Conservation (phyloP, 2,888 invertebrate genomes). For the Ophion slaviceki region DNA sequence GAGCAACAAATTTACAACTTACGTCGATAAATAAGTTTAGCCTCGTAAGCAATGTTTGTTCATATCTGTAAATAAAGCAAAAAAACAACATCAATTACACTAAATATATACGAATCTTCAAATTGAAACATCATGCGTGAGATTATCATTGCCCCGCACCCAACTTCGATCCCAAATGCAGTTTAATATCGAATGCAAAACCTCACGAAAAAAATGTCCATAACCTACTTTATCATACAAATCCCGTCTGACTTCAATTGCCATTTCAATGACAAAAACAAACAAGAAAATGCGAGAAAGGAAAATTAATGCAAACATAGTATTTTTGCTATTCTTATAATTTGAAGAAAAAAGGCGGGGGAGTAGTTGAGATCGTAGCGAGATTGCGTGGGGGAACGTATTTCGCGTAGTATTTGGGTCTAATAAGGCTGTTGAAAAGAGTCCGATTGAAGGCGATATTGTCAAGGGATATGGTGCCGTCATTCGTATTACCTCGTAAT, state of each 20-base stretch:
- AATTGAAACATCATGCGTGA: slow-evolving; percentile 32
- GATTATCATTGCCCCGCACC: background rate
- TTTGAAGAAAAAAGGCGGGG: background rate
- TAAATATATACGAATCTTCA: slow-evolving; percentile 73
- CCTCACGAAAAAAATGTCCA: too few relatives aligned
- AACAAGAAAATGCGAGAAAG: background rate
- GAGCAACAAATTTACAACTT: slow-evolving; percentile 41
- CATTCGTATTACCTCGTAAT: slow-evolving; percentile 74
- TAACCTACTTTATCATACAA: too few relatives aligned
- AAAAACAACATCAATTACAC: slow-evolving; percentile 66
- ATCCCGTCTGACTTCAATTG: background rate
- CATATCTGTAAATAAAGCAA: slow-evolving; percentile 66
- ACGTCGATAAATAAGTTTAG: slow-evolving; percentile 35
- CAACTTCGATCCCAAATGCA: background rate
- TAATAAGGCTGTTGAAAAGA: slow-evolving; percentile 54
- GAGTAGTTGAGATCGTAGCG: background rate
- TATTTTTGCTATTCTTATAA: background rate
- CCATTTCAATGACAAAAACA: background rate
- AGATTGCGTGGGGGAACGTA: slow-evolving; percentile 11
- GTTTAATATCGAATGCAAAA: too few relatives aligned
- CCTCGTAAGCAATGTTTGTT: slow-evolving; percentile 65
- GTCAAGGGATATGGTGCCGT: slow-evolving; percentile 77
- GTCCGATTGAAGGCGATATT: slow-evolving; percentile 73
- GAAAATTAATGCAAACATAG: background rate
- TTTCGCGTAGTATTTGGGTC: slow-evolving; percentile 19